Conservation (phyloP, 2,113 vertebrate genomes). For the Etia nguti region DNA sequence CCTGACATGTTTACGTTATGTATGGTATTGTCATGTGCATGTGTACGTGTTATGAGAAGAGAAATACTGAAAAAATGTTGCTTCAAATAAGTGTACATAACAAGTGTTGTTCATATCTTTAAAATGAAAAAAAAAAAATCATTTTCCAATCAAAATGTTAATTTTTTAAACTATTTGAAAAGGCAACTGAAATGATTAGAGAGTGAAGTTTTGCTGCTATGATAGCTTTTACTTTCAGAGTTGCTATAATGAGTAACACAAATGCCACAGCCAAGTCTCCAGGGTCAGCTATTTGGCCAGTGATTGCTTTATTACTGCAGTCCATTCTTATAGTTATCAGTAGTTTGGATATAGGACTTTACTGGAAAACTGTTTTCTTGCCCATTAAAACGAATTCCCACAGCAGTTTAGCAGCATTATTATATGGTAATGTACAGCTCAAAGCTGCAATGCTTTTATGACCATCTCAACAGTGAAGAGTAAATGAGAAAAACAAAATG, state of each 20-base stretch:
- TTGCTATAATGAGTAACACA: slow-evolving; percentile 19
- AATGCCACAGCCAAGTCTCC: slow-evolving; percentile 21
- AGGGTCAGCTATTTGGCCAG: slow-evolving; percentile 15
- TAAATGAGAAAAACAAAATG: not conserved
- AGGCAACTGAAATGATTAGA: slow-evolving; percentile 13
- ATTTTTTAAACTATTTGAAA: slow-evolving; percentile 45
- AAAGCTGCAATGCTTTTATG: not conserved
- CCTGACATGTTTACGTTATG: not conserved
- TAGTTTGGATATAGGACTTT: not conserved
- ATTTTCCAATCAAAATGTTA: slow-evolving; percentile 47
- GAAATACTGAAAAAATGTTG: not conserved
- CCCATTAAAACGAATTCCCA: slow-evolving; percentile 23
- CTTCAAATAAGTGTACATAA: not conserved
- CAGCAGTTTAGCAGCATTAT: slow-evolving; percentile 23
- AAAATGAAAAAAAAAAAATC: slow-evolving; percentile 17
- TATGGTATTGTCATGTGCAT: not conserved
- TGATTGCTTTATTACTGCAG: not conserved
- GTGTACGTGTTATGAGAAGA: not conserved
- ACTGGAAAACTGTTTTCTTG: not conserved
- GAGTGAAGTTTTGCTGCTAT: not conserved
- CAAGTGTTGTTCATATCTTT: not conserved
- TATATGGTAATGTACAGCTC: slow-evolving; percentile 8
- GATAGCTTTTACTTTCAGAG: slow-evolving; percentile 1
- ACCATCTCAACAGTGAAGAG: not conserved
- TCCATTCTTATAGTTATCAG: not conserved